Evolutionary conservation across 1,140 invertebrate species (phyloP), one percentile per base, ranked within the genome.

Genomic region (Venturia canescens): DNA sequence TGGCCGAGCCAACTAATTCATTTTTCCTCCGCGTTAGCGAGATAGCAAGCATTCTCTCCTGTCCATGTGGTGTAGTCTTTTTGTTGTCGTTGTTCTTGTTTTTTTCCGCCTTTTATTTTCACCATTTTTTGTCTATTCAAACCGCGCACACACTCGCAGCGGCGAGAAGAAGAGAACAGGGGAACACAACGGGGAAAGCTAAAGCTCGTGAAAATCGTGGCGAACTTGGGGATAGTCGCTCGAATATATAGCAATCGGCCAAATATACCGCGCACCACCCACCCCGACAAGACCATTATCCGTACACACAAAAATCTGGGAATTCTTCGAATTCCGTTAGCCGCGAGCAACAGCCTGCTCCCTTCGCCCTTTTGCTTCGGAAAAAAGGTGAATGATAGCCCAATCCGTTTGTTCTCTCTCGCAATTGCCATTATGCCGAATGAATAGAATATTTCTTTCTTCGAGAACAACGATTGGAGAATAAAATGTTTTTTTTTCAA

Each of bases 1-100:
- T 71, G 34, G 69, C 69, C 69, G 34, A 38, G 69, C 69, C 69
- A 71, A 71, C 69, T 44, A 71, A 44, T 71, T 71, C 34, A 71
- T 71, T 71, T 71, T 71, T 71, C 69, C 34, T 63, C 34, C 34
- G 31, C 34, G 69, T 29, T 71, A 71, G 34, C 31, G 69, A 71
- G 34, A 71, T 71, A 71, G 6, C 31, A 34, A 9, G 57, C 57
- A 63, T 71, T 71, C 69, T 23, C 31, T 71, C 31, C 69, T 38
- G 69, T 71, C 21, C n/a, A 34, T 44, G n/a, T 69, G 16, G 31
- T 34, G 7, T 7, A 34, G 31, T 27, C 11, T 53, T 53, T 53
- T 53, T 60, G n/a, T 63, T n/a, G 31, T 71, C 11, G 21, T 71
- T 44, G 23, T 44, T 44, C 21, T 71, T 71, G 44, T 71, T 71